Conservation (phyloP, 2,888 invertebrate species). For the Julus scanicus region DNA sequence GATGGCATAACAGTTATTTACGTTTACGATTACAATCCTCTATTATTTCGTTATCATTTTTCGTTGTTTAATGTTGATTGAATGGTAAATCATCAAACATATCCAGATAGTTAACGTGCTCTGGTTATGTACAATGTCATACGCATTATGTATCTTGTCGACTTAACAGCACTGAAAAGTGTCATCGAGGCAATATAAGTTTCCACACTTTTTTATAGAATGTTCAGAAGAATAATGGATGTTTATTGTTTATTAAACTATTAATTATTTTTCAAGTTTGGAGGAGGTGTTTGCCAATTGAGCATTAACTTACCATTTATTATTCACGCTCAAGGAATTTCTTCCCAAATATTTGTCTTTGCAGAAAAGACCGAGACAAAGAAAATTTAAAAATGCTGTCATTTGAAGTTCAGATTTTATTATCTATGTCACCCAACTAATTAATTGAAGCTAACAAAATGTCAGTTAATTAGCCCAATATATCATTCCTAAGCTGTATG, state of each 20-base stretch:
- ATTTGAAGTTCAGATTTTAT: slow-evolving; percentile 20
- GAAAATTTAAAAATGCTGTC: slow-evolving; percentile 13
- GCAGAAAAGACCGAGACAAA: not conserved
- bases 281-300: not conserved
- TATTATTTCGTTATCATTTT: too few relatives aligned
- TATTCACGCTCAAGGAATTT: slow-evolving; percentile 14
- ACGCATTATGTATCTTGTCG: too few relatives aligned
- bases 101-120: too few relatives aligned
- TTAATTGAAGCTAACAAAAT: slow-evolving; percentile 33
- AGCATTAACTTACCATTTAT: not conserved
- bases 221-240: not conserved
- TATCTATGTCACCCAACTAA: slow-evolving; percentile 4
- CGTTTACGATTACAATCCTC: too few relatives aligned
- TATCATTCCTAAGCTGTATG: slow-evolving; percentile 11
- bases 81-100: too few relatives aligned
- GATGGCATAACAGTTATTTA: too few relatives aligned
- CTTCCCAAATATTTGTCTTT: slow-evolving; percentile 14
- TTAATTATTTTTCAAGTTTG: not conserved
- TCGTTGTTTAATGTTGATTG: too few relatives aligned
- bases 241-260: slow-evolving; percentile 27
- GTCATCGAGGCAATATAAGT: too few relatives aligned
- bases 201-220: too few relatives aligned
- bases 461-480: slow-evolving; percentile 28
- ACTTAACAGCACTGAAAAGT: too few relatives aligned
- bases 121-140: too few relatives aligned